Evolutionary conservation across 2,113 vertebrate genomes (phyloP).

Genomic region (Phalacrocorax pelagicus): DNA sequence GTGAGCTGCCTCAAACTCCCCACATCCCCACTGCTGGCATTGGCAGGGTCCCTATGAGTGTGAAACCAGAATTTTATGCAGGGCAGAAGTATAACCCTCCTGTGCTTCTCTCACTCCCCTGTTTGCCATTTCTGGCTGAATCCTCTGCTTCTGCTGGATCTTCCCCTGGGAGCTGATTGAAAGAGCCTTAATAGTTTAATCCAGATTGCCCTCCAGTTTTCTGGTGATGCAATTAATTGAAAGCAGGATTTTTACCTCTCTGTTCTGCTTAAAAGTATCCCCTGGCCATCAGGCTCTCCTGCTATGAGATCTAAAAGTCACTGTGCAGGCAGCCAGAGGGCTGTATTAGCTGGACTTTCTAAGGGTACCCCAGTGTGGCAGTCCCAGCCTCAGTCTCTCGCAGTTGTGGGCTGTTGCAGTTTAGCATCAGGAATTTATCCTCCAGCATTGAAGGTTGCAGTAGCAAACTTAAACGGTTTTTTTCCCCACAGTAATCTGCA

Average conservation of each 20-base stretch:
- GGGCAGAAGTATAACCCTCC: neutral
- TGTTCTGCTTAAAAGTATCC: conserved; percentile 13
- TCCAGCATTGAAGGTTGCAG: neutral
- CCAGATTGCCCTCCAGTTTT: conserved; percentile 23
- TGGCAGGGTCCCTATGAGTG: neutral
- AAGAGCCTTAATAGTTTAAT: conserved; percentile 46
- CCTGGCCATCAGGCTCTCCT: neutral
- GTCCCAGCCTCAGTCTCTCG: neutral
- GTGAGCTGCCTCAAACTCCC: neutral
- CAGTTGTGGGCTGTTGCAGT: neutral
- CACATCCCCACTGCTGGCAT: neutral
- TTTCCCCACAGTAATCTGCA: neutral
- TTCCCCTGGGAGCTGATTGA: conserved; percentile 2
- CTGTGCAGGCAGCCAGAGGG: neutral
- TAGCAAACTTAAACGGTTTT: neutral
- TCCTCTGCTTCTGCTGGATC: neutral
- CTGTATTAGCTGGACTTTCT: neutral
- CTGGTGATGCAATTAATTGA: conserved; percentile 46
- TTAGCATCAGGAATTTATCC: neutral
- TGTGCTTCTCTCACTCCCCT: neutral
- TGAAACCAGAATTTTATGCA: neutral
- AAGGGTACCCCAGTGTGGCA: neutral
- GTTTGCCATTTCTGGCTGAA: conserved; percentile 8
- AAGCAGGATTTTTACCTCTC: conserved; percentile 41
- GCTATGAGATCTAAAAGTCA: neutral